These are phyloP conservation scores for Pocota personata DNA, from an alignment of 2,888 invertebrate species.

Conservation along the genomic window DNA sequence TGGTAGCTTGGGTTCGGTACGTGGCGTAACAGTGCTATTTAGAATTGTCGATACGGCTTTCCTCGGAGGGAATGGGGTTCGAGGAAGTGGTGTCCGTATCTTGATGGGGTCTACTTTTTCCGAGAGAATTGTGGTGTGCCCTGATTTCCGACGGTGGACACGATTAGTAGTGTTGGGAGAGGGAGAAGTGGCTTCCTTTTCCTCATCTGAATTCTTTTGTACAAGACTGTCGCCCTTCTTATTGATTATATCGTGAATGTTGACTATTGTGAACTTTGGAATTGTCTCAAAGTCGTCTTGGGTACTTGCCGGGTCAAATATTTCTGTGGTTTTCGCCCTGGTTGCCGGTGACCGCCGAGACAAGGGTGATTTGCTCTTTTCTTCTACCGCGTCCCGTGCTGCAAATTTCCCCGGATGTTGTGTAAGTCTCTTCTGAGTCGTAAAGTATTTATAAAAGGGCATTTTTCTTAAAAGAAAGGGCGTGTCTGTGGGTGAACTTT, in stretches of 20 bases:
- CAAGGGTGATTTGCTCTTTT: constrained; percentile 20
- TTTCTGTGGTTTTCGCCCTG: constrained; percentile 51
- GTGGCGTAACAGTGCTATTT: constrained; percentile 9
- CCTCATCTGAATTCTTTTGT: constrained; percentile 44
- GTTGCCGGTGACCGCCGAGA: constrained; percentile 28
- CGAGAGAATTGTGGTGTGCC: constrained; percentile 75
- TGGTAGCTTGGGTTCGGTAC: constrained; percentile 5
- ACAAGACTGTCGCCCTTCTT: constrained; percentile 81
- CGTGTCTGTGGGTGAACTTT: no score
- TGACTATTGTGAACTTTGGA: constrained; percentile 83
- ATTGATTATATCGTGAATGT: constrained; percentile 82
- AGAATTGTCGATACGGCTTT: constrained; percentile 25
- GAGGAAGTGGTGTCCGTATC: constrained; percentile 64
- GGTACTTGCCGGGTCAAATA: constrained; percentile 72
- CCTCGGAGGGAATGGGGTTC: constrained; percentile 56
- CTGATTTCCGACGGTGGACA: constrained; percentile 75
- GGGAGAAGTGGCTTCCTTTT: constrained; percentile 49
- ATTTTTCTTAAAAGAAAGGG: no score
- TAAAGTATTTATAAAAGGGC: no score
- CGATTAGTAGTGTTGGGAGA: constrained; percentile 38
- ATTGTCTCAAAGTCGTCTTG: constrained; percentile 79
- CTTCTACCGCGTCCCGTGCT: constrained; percentile 18
- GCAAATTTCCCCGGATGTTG: constrained; percentile 17
- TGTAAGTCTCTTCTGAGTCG: constrained; percentile 27
- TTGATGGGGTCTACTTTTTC: constrained; percentile 75